Evolutionary conservation across 2,797 vertebrate genomes (phyloP), one percentile per base, ranked within the genome.

Genomic region (Chelonia mydas): DNA sequence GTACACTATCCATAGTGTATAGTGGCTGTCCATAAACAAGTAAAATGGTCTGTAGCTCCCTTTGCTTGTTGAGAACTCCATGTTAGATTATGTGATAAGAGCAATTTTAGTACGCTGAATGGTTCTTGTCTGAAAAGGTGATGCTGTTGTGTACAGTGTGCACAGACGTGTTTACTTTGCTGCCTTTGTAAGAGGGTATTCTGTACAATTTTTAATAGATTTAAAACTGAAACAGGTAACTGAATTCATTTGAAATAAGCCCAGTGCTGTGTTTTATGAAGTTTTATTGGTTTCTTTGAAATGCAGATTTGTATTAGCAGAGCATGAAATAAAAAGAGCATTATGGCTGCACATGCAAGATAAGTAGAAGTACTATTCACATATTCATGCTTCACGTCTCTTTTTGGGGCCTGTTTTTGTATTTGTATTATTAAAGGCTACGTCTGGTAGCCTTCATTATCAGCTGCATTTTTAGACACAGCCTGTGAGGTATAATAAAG

Each of bases 221-320:
- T 97, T 76, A 83, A 84, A 90, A 92, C 19, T 89, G 90, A 83
- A 78, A 89, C 94, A 96, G 27, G 41, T 27, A 86, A 51, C 3
- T 1, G 9, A 91, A 41, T 33, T 88, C 81, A 88, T 93, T 96
- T 93, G 84, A 78, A 95, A 81, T 90, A 93, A 97, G 77, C 55
- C 9, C 88, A 92, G 53, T 53, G 47, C 27, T 77, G 25, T 91
- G 50, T 77, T 94, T 95, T 94, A 90, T 88, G 61, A 86, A 88
- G 41, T 89, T 94, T 88, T 95, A 86, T 91, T 89, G 74, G 57
- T 74, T 97, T 94, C 91, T 95, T 92, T 96, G 95, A 96, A 95
- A 93, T 96, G 74, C 83, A 96, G 80, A 97, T 97, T 96, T 90
- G 19, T 49, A 90, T 97, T 93, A 96, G 81, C 81, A 83, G 25